Percentiles rank a stretch among this genome's conserved stretches.
Conservation (phyloP, 2,113 vertebrate species). For the Aspiorhynchus laticeps region DNA sequence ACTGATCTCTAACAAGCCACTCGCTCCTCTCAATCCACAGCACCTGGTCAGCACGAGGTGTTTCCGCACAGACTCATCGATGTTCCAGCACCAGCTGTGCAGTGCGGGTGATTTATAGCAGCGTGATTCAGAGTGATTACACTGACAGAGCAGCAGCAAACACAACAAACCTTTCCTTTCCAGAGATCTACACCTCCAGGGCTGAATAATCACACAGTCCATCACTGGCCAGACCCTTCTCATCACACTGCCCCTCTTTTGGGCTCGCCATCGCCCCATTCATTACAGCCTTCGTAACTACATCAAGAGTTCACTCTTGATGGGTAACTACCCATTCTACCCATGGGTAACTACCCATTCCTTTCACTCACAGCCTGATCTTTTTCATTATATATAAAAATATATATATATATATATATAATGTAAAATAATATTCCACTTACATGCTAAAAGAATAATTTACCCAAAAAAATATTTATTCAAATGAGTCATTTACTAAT, state of each 20-base stretch:
- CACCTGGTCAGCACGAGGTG: slow-evolving; percentile 19
- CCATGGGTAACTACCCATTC: no score
- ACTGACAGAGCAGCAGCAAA: slow-evolving; percentile 62
- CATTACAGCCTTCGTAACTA: slow-evolving; percentile 25
- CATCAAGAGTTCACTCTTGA: no score
- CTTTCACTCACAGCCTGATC: neutral
- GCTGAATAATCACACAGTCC: slow-evolving; percentile 47
- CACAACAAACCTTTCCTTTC: slow-evolving; percentile 69
- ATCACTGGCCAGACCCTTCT: slow-evolving; percentile 31
- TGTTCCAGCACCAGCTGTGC: slow-evolving; percentile 36
- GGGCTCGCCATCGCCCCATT: slow-evolving; percentile 23
- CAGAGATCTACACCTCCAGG: slow-evolving; percentile 47
- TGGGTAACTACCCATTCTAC: no score
- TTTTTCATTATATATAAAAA: no score
- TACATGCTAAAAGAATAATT: neutral
- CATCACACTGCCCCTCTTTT: slow-evolving; percentile 28
- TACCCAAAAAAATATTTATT: neutral
- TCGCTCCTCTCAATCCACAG: neutral
- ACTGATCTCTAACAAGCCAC: slow-evolving; percentile 32
- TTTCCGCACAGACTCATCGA: slow-evolving; percentile 46
- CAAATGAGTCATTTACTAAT: neutral
- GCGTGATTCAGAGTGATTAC: slow-evolving; percentile 70
- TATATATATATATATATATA: no score
- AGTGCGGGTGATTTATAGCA: slow-evolving; percentile 66
- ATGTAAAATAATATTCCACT: neutral